phyloP scores from a whole-genome alignment of 2,888 invertebrate species.

The Mesopsocus fuscifrons region DNA sequence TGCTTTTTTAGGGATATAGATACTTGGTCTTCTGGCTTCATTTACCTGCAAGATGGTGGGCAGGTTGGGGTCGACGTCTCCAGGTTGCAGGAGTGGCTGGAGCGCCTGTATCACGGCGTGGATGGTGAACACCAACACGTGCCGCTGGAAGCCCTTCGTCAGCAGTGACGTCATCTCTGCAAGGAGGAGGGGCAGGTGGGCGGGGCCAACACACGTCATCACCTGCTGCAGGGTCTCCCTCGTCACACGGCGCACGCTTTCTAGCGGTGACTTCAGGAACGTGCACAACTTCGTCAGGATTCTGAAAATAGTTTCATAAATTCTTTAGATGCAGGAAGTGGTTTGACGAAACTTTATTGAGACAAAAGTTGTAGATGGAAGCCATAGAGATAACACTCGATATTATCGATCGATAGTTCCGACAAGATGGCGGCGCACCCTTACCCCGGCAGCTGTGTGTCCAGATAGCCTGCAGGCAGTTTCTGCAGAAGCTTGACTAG shows the following conservation, averaged over 20 bases:
- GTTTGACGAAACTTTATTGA: too few relatives aligned
- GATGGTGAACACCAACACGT: constrained; percentile 77
- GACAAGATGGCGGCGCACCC: too few relatives aligned
- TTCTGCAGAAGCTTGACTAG: constrained; percentile 79
- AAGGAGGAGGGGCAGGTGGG: constrained; percentile 56
- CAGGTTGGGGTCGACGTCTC: constrained; percentile 63
- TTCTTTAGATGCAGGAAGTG: not conserved
- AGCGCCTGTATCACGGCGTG: constrained; percentile 62
- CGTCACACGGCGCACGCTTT: constrained; percentile 66
- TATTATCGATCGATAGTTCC: too few relatives aligned
- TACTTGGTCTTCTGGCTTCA: too few relatives aligned
- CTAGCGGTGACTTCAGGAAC: constrained; percentile 73
- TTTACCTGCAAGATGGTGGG: constrained; percentile 52
- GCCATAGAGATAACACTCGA: too few relatives aligned
- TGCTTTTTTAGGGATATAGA: too few relatives aligned
- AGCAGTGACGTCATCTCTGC: constrained; percentile 63
- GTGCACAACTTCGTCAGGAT: constrained; percentile 77
- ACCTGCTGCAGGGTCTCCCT: constrained; percentile 87
- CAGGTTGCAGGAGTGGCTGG: constrained; percentile 45
- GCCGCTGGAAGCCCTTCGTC: constrained; percentile 80
- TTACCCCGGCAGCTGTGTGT: constrained; percentile 64
- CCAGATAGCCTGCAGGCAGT: constrained; percentile 55
- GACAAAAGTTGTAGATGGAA: too few relatives aligned
- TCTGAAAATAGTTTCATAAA: constrained; percentile 24
- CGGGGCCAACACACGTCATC: constrained; percentile 64